Base-by-base conservation (phyloP, 1,140 invertebrate genomes). In the Lordiphosa clarofinis region DNA sequence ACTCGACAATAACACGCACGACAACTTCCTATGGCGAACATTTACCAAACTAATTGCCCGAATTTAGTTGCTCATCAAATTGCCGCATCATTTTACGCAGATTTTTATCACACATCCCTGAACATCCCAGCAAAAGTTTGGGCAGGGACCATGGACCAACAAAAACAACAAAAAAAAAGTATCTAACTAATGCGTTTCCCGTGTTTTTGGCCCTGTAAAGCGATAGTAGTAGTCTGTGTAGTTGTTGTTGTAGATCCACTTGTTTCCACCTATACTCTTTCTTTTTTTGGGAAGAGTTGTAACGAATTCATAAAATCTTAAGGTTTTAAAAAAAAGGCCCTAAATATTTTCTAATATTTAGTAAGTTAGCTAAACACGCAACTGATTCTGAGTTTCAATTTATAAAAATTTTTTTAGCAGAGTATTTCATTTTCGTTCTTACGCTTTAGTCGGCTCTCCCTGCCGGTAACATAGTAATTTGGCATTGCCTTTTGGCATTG, bases 41-140 rank as follows among this genome's bases (percentile, higher is more conserved):
- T 68, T 67, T 71, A 68, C 43, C 67, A 68, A 78, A 78, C 78
- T 82, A 82, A 82, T 82, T 84, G 78, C 57, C 73, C 56, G 42
- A 84, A 84, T 64, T 84, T 71, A 70, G 79, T 78, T 84, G 69
- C 76, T 86, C 73, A 78, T 84, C 78, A 84, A 82, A 82, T 78
- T 73, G 76, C 78, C 63, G 76, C 76, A 82, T 78, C 78, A 84
- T 62, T 84, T 84, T 73, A 78, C 69, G 73, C 73, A 78, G 78
- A 84, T 84, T 78, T 84, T 84, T 84, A 84, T 84, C 73, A 55
- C 73, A 65, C 54, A 6, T 40, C 42, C 54, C 53, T n/a, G 49
- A 11, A 4, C 24, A 39, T 15, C 21, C 40, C 13, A 15, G 8
- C 10, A 10, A 21, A 10, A n/a, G 21, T 40, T 12, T 40, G 38